phyloP scores from a whole-genome alignment of 2,113 vertebrate genomes.

The Ploceus nigricollis region DNA sequence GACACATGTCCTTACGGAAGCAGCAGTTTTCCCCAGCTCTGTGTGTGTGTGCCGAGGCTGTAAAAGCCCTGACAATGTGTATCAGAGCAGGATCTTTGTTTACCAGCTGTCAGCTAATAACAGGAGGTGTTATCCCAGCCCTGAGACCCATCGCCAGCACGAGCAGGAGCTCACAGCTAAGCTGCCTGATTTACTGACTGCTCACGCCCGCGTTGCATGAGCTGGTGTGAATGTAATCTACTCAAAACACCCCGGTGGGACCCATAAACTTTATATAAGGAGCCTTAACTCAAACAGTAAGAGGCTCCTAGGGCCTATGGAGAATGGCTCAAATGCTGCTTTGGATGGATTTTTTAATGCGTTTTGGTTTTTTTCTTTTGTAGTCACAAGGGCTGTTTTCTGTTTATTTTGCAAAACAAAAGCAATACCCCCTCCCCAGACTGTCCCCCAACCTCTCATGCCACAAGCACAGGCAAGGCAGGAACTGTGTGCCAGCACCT shows the following conservation, averaged over 20 bases:
- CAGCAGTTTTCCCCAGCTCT: not conserved
- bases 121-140: conserved; percentile 23
- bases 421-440: not conserved
- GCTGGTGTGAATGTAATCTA: conserved; percentile 73
- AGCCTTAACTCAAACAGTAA: conserved; percentile 77
- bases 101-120: conserved; percentile 53
- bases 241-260: conserved; percentile 68
- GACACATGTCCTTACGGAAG: not conserved
- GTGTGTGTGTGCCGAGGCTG: fast-evolving
- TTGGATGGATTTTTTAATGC: not conserved
- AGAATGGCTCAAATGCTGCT: conserved; percentile 20
- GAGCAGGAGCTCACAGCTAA: not conserved
- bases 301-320: conserved; percentile 42
- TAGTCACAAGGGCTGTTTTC: not conserved
- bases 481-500: fast-evolving
- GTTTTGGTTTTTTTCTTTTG: not conserved
- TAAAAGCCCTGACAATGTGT: not conserved
- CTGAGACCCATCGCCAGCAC: not conserved
- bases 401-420: conserved; percentile 20
- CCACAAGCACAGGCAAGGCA: not conserved
- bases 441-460: not conserved
- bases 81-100: conserved; percentile 20
- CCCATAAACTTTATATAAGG: conserved; percentile 73
- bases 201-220: conserved; percentile 1
- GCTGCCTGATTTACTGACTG: conserved; percentile 45